Conservation (phyloP, 2,797 vertebrate species). For the Coilia nasus region DNA sequence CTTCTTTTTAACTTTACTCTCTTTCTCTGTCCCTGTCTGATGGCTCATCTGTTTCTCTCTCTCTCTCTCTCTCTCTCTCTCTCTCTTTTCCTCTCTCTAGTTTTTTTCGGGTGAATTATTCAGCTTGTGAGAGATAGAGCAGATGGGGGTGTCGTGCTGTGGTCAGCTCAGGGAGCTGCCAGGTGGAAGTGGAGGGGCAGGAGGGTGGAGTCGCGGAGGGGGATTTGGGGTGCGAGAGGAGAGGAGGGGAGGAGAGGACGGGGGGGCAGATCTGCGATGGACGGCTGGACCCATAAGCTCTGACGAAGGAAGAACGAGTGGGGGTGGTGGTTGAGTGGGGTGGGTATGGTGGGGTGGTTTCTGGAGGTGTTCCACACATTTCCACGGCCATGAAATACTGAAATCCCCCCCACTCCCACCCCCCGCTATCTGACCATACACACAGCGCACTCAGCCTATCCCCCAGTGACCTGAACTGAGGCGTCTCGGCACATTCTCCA, state of each 20-base stretch:
- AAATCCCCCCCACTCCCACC: not conserved
- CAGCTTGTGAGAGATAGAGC: constrained; percentile 50
- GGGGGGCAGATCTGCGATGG: not conserved
- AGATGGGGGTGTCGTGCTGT: constrained; percentile 53
- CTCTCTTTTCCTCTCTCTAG: constrained; percentile 43
- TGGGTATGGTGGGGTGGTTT: too few species aligned
- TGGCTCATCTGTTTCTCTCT: constrained; percentile 55
- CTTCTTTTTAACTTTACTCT: constrained; percentile 37
- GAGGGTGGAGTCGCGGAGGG: not conserved
- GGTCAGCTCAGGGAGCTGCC: constrained; percentile 44
- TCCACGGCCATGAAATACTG: not conserved
- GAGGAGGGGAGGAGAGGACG: constrained; percentile 28
- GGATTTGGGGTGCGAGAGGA: constrained; percentile 38
- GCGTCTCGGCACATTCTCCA: not conserved
- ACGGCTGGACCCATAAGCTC: too few species aligned
- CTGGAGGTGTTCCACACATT: not conserved
- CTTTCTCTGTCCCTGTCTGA: not conserved
- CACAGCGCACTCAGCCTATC: not conserved
- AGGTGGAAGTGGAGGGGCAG: constrained; percentile 43
- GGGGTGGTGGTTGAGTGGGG: too few species aligned
- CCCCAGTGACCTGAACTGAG: not conserved
- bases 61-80: constrained; percentile 44
- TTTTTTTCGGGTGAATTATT: constrained; percentile 50
- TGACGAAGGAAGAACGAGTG: too few species aligned
- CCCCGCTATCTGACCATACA: not conserved